phyloP scores from a whole-genome alignment of 1,140 invertebrate species.

The Cecropterus lyciades region DNA sequence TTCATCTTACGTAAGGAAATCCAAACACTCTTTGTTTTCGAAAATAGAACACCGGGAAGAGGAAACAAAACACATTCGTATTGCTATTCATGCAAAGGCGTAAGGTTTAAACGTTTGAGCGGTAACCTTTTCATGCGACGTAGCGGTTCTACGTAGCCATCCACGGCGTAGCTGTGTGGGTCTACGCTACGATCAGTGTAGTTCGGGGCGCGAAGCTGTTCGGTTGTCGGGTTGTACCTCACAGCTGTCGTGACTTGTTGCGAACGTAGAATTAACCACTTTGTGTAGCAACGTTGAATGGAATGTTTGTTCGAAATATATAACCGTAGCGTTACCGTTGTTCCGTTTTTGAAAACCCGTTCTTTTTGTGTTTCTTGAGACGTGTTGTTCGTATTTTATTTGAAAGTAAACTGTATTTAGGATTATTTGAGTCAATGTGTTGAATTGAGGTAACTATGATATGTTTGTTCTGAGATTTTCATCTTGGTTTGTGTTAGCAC shows the following conservation, averaged over 20 bases:
- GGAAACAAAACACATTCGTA: slow-evolving; percentile 75
- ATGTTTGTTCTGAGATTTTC: no score
- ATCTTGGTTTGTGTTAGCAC: no score
- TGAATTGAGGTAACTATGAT: no score
- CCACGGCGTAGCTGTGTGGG: slow-evolving; percentile 59
- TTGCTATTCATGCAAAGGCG: slow-evolving; percentile 74
- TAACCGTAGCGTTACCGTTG: background rate
- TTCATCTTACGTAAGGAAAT: slow-evolving; percentile 49
- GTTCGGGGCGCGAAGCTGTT: slow-evolving; percentile 54
- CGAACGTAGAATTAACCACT: slow-evolving; percentile 52
- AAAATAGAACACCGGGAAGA: slow-evolving; percentile 68
- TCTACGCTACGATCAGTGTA: slow-evolving; percentile 63
- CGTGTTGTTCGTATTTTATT: background rate
- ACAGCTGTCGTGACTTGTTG: slow-evolving; percentile 48
- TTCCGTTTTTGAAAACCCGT: slow-evolving; percentile 7
- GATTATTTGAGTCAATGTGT: no score
- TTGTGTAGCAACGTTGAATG: slow-evolving; percentile 19
- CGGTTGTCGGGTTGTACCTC: slow-evolving; percentile 39
- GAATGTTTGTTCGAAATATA: slow-evolving; percentile 30
- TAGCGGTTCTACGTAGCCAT: slow-evolving; percentile 48
- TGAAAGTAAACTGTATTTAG: no score
- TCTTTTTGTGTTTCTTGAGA: background rate
- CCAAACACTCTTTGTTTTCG: slow-evolving; percentile 66
- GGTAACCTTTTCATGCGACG: slow-evolving; percentile 72
- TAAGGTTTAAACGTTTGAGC: slow-evolving; percentile 74